Percentiles rank a stretch among this genome's conserved stretches.
These are phyloP conservation scores for Sylvilagus floridanus DNA, from an alignment of 2,797 vertebrate genomes.

Conservation along the genomic window DNA sequence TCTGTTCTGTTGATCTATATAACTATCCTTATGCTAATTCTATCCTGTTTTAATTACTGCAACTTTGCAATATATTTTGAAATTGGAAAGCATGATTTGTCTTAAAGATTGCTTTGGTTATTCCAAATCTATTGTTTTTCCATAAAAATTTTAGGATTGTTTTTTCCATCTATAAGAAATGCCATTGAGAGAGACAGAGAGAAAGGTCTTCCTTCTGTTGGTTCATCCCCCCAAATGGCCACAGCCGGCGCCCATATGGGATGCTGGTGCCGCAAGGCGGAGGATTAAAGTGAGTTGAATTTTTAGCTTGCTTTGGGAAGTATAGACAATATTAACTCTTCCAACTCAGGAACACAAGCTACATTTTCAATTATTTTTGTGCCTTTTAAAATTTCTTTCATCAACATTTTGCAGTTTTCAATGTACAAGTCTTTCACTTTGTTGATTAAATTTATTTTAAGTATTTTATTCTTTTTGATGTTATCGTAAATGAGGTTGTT, in stretches of 20 bases:
- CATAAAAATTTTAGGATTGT: neutral
- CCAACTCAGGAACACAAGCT: neutral
- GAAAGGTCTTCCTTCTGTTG: too few species aligned
- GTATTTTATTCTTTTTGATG: neutral
- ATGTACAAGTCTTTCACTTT: neutral
- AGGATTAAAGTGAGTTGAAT: neutral
- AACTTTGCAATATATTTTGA: neutral
- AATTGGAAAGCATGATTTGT: neutral
- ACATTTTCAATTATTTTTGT: neutral
- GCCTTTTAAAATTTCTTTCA: neutral
- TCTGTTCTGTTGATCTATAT: neutral
- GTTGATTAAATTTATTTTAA: neutral
- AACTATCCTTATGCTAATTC: neutral
- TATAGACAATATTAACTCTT: neutral
- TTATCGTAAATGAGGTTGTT: neutral
- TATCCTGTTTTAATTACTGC: neutral
- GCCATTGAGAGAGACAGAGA: neutral
- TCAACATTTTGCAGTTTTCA: neutral
- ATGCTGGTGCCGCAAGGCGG: too few species aligned
- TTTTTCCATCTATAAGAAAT: neutral
- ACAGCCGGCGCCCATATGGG: too few species aligned
- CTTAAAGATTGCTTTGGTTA: neutral
- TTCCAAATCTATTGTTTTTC: neutral
- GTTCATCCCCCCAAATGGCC: too few species aligned
- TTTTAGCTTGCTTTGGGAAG: neutral